A percentile compares a stretch with the other conserved stretches of the same genome.
Conservation (phyloP, 1,140 invertebrate species). For the Pogonomyrmex barbatus region DNA sequence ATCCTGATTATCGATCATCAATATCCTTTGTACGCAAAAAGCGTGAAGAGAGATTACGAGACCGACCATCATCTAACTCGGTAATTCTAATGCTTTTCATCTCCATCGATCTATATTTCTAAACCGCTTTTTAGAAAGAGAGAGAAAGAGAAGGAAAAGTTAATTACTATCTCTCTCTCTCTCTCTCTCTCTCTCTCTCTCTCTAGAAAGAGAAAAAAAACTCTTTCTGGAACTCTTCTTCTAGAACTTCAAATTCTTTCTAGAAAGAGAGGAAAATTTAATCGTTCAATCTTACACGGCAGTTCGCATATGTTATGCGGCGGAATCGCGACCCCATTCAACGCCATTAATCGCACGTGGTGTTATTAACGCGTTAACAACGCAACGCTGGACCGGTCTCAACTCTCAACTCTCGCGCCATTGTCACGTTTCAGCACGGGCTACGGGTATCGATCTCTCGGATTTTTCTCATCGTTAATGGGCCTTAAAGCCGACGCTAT, state of each 20-base stretch:
- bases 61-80: neutral
- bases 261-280: neutral
- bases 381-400: conserved; percentile 53
- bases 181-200: too few relatives aligned
- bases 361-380: conserved; percentile 67
- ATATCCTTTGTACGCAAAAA: neutral
- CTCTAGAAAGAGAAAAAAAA: too few relatives aligned
- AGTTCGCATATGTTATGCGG: neutral
- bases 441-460: conserved; percentile 37
- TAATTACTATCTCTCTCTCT: too few relatives aligned
- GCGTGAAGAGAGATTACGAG: neutral
- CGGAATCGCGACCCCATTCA: conserved; percentile 49
- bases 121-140: neutral
- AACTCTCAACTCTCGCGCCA: conserved; percentile 20
- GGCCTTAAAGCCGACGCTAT: conserved; percentile 53
- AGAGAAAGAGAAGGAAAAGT: neutral
- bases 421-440: conserved; percentile 64
- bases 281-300: neutral
- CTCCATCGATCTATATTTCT: neutral
- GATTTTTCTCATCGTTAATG: conserved; percentile 66
- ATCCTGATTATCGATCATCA: neutral
- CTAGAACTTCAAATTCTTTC: too few relatives aligned
- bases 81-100: neutral
- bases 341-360: conserved; percentile 55
- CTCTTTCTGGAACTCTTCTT: too few relatives aligned